Conservation (phyloP, 92 coral and sea anemone species). For the Phenganax subtilis region DNA sequence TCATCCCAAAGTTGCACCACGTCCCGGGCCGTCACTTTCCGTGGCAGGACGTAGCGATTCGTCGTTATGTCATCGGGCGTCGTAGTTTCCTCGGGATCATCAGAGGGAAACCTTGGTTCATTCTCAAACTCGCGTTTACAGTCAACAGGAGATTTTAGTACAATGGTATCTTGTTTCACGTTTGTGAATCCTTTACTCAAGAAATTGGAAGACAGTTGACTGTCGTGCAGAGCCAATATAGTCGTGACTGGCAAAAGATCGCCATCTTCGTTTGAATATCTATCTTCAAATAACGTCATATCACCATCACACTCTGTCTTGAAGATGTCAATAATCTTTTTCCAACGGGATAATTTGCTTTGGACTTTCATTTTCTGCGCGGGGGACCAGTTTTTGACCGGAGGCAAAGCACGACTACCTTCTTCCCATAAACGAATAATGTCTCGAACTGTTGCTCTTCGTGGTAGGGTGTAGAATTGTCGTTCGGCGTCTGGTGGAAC, state of each 20-base stretch:
- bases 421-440: slow-evolving; percentile 91
- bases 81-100: slow-evolving; percentile 23
- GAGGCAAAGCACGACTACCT: slow-evolving; percentile 83
- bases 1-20: slow-evolving; percentile 95
- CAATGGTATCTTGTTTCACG: slow-evolving; percentile 41
- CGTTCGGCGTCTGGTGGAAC: not conserved
- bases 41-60: slow-evolving; percentile 78
- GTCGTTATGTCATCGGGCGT: slow-evolving; percentile 41
- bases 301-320: slow-evolving; percentile 77
- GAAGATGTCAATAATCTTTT: slow-evolving; percentile 91
- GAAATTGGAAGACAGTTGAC: slow-evolving; percentile 89
- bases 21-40: slow-evolving; percentile 90
- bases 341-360: slow-evolving; percentile 99
- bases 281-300: slow-evolving; percentile 70
- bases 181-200: slow-evolving; percentile 45
- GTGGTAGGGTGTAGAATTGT: slow-evolving; percentile 65
- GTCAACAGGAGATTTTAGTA: slow-evolving; percentile 22
- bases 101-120: slow-evolving; percentile 7
- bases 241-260: slow-evolving; percentile 93
- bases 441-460: slow-evolving; percentile 88
- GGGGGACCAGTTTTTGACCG: slow-evolving; percentile 96
- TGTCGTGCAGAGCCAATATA: slow-evolving; percentile 83
- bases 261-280: slow-evolving; percentile 75
- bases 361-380: slow-evolving; percentile 93
- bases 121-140: slow-evolving; percentile 33